These are phyloP conservation scores for Polypterus senegalus DNA, from an alignment of 2,113 vertebrate species.

Conservation along the genomic window DNA sequence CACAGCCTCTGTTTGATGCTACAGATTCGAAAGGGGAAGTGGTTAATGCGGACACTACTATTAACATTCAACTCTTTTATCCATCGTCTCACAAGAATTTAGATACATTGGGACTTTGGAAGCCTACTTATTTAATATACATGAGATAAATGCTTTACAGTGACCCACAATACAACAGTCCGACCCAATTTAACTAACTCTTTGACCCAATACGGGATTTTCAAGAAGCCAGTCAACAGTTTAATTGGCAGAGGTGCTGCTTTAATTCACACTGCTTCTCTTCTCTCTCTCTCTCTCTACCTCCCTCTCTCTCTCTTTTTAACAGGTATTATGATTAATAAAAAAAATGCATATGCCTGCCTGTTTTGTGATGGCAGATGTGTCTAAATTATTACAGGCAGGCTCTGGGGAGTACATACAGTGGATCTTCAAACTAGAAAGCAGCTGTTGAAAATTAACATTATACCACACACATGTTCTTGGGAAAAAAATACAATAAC, in stretches of 20 bases:
- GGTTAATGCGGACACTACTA: conserved; percentile 17
- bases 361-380: conserved; percentile 60
- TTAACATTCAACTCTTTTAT: conserved; percentile 7
- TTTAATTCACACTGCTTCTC: too few species aligned
- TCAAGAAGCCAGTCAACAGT: too few species aligned
- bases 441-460: conserved; percentile 55
- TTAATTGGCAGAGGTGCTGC: too few species aligned
- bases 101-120: background rate
- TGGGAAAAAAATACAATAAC: conserved; percentile 8
- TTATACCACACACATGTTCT: conserved; percentile 45
- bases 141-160: background rate
- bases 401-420: conserved; percentile 58
- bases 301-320: conserved; percentile 8
- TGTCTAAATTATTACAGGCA: conserved; percentile 60
- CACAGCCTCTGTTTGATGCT: too few species aligned
- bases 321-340: conserved; percentile 55
- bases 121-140: background rate
- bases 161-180: too few species aligned
- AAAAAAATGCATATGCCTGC: conserved; percentile 46
- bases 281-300: conserved; percentile 11
- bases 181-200: too few species aligned
- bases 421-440: conserved; percentile 48
- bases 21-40: conserved; percentile 19
- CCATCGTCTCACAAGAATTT: conserved; percentile 13
- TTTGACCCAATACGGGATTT: too few species aligned